Evolutionary conservation across 2,113 vertebrate species (phyloP).

Genomic region (Laticauda colubrina): DNA sequence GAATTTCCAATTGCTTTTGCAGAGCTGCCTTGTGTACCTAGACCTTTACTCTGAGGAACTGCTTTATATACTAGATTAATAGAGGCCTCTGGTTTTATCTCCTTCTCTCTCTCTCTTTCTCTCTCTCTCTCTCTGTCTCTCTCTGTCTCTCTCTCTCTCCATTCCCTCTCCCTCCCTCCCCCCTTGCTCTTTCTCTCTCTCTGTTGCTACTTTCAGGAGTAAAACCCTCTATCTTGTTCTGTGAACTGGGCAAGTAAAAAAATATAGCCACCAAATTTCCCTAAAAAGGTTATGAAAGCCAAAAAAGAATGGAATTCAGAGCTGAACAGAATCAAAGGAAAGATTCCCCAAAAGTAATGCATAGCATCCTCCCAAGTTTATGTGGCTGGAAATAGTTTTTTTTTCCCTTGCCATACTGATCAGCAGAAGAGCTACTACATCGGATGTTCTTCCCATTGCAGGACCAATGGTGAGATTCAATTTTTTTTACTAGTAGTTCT

Average conservation of each 20-base stretch:
- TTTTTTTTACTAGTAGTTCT: too few relatives aligned
- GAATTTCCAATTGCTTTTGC: constrained; percentile 63
- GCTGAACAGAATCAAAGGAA: background rate
- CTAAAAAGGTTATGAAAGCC: background rate
- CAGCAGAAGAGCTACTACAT: background rate
- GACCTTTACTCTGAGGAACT: constrained; percentile 44
- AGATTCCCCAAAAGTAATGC: background rate
- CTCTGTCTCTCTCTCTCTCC: too few relatives aligned
- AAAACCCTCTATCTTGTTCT: background rate
- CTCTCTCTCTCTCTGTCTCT: constrained; percentile 1
- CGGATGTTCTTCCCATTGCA: background rate
- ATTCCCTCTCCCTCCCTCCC: too few relatives aligned
- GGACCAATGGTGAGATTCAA: too few relatives aligned
- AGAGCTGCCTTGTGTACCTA: constrained; percentile 42
- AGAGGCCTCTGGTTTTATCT: constrained; percentile 31
- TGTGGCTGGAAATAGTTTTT: background rate
- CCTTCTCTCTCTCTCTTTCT: background rate
- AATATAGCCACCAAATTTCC: background rate
- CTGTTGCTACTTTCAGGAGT: background rate
- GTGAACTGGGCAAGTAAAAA: background rate
- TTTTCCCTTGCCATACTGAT: background rate
- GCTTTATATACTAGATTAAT: constrained; percentile 39
- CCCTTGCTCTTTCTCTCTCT: too few relatives aligned
- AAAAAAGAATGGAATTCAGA: background rate
- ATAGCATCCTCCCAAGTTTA: background rate